Base-by-base conservation (phyloP, 37 sponge, comb jelly and placozoan species). In the Ianthella basta region DNA sequence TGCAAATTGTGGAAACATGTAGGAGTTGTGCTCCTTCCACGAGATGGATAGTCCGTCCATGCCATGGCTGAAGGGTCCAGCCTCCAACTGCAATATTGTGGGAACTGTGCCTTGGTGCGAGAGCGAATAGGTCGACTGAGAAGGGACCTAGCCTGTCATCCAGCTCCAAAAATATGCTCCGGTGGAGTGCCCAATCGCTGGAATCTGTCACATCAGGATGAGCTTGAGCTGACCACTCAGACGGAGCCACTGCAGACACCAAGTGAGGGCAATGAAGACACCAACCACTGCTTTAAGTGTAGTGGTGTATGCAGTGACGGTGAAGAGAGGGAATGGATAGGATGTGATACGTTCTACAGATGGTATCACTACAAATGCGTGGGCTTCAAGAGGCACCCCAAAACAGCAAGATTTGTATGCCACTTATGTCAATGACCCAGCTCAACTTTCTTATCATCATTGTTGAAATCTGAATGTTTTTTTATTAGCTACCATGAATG, bases 61-160 rank as follows among this genome's bases (percentile, higher is more conserved):
- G n/a, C 40, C 23, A 25, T n/a, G 15, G 82, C 64, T 10, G 16
- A 14, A 12, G 79, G 79, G 53, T 75, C 79, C 18, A 41, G 86
- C 40, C 38, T 65, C 80, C 82, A 82, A 34, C 82, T 82, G 82
- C 15, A 60, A 53, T 85, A 89, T 20, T 24, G 27, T 27, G 50
- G 74, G 32, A 78, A 53, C 50, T 75, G 78, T 13, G 53, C 53
- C 10, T 75, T 67, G 25, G 25, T 21, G 13, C 89, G 59, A 3
- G 89, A 63, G 89, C 89, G 69, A 84, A 89, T 36, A 89, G 78
- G 39, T 87, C 88, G 12, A 87, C 21, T 60, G 68, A 40, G 19
- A 77, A 20, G 40, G 69, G 80, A 15, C 86, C 86, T 20, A 1
- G 33, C 38, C 12, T 35, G 38, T 66, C 29, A 20, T 61, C 4